phyloP scores from a whole-genome alignment of 1,140 invertebrate genomes.

The Monomorium pharaonis region DNA sequence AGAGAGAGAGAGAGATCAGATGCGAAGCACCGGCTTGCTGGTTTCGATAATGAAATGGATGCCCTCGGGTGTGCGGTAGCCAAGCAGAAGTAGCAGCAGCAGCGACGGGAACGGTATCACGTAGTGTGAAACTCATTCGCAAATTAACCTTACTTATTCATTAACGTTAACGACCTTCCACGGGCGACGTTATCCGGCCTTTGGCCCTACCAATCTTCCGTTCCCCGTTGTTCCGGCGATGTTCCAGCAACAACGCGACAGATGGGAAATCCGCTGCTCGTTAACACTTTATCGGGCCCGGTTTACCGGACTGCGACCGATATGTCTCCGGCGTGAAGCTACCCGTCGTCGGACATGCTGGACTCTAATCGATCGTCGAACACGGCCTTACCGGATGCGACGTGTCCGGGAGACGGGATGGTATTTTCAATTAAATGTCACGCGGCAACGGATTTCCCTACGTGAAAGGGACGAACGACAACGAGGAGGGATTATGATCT shows the following conservation, averaged over 20 bases:
- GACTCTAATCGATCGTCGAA: slow-evolving; percentile 53
- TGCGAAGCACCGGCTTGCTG: slow-evolving; percentile 54
- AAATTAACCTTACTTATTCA: slow-evolving; percentile 83
- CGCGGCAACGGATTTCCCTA: slow-evolving; percentile 16
- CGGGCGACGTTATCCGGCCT: slow-evolving; percentile 55
- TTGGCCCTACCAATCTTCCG: neutral
- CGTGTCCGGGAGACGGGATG: slow-evolving; percentile 23
- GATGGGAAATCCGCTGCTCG: slow-evolving; percentile 57
- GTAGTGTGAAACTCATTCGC: slow-evolving; percentile 81
- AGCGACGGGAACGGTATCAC: slow-evolving; percentile 37
- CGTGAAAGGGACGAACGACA: neutral
- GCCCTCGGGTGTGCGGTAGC: slow-evolving; percentile 70
- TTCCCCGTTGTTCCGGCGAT: neutral
- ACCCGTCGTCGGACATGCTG: slow-evolving; percentile 41
- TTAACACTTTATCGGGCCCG: slow-evolving; percentile 56
- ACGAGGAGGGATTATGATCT: slow-evolving; percentile 15
- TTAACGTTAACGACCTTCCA: slow-evolving; percentile 80
- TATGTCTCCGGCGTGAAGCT: slow-evolving; percentile 36
- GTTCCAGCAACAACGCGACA: slow-evolving; percentile 5
- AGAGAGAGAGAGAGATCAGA: slow-evolving; percentile 27
- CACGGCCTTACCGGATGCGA: slow-evolving; percentile 41
- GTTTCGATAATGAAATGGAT: slow-evolving; percentile 82
- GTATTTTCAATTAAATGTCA: slow-evolving; percentile 59
- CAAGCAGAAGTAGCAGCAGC: slow-evolving; percentile 53
- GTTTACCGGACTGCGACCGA: slow-evolving; percentile 42